Percentiles rank a stretch among this genome's conserved stretches.
Conservation (phyloP, 2,797 vertebrate species). For the Siniperca scherzeri region DNA sequence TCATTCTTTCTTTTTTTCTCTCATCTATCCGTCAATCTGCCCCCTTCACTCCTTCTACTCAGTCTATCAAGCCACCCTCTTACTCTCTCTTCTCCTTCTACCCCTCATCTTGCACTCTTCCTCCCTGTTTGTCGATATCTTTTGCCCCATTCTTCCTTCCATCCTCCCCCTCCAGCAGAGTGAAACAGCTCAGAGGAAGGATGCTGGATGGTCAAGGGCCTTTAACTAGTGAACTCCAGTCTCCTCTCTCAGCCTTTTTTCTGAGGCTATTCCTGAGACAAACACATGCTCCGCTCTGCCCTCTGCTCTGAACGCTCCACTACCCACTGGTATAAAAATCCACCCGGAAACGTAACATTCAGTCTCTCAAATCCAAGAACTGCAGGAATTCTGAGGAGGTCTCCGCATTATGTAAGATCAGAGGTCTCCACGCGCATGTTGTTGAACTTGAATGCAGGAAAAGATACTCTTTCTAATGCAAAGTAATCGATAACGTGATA, state of each 20-base stretch:
- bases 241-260: constrained; percentile 51
- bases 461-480: neutral
- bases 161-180: constrained; percentile 55
- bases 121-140: constrained; percentile 42
- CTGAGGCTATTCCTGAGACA: constrained; percentile 61
- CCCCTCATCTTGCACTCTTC: constrained; percentile 15
- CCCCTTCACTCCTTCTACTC: constrained; percentile 20
- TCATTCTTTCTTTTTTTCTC: constrained; percentile 31
- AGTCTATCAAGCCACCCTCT: constrained; percentile 18
- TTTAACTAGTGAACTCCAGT: constrained; percentile 64
- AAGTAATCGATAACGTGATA: constrained; percentile 9
- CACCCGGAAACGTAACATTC: constrained; percentile 47
- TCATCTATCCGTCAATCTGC: constrained; percentile 42
- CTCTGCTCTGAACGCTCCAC: constrained; percentile 59
- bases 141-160: constrained; percentile 32
- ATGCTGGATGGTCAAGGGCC: constrained; percentile 54
- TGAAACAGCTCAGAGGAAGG: constrained; percentile 56
- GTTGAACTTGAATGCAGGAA: neutral
- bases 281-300: constrained; percentile 70
- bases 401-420: constrained; percentile 42
- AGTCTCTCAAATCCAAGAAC: constrained; percentile 26
- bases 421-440: neutral
- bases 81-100: constrained; percentile 2
- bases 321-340: constrained; percentile 54
- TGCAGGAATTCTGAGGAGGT: constrained; percentile 24